These are phyloP conservation scores for Motacilla alba DNA, from an alignment of 2,113 vertebrate genomes.

Conservation along the genomic window DNA sequence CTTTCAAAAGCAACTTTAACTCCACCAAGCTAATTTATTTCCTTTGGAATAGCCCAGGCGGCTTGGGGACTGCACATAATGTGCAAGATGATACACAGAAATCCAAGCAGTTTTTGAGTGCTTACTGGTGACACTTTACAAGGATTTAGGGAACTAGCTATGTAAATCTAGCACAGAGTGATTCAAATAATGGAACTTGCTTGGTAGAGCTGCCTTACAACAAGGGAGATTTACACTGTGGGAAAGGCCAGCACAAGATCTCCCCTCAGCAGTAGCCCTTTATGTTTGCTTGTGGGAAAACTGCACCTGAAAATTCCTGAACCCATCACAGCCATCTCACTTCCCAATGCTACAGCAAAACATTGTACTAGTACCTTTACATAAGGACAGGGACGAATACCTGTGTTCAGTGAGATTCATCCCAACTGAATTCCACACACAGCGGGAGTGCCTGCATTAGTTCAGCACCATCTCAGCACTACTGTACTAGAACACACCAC, in stretches of 20 bases:
- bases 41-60: neutral
- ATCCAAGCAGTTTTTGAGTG: neutral
- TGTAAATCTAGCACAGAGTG: neutral
- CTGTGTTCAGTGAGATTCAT: neutral
- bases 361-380: too few relatives aligned
- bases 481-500: accelerated
- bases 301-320: neutral
- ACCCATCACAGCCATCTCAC: neutral
- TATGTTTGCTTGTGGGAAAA: neutral
- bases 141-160: neutral
- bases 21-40: neutral
- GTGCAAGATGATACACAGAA: neutral
- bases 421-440: neutral
- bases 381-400: neutral
- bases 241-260: neutral
- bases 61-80: neutral
- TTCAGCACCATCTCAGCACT: neutral
- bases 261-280: neutral
- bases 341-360: neutral
- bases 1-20: neutral
- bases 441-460: neutral
- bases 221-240: neutral
- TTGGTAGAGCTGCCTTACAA: neutral
- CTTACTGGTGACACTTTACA: neutral
- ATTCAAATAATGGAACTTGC: neutral